Evolutionary conservation across 2,797 vertebrate genomes (phyloP), one percentile per base, ranked within the genome.

Genomic region (Cynopterus sphinx): DNA sequence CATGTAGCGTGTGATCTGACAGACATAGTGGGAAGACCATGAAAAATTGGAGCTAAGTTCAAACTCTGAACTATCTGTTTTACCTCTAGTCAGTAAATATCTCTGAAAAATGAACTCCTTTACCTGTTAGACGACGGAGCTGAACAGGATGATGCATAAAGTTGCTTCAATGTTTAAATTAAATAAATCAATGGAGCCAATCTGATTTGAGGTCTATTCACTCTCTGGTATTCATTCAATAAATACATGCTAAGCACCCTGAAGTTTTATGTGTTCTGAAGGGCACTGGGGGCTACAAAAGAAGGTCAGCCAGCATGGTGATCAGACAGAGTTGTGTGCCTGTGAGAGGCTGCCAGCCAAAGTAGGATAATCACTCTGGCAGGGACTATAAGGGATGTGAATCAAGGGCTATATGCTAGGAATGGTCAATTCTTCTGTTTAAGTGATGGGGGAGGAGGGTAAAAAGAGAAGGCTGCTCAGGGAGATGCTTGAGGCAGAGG

Each of bases 101-200:
- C 63, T 71, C 41, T 75, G 55, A 87, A 87, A 26, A 87, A 71
- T 71, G 24, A 70, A 49, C 46, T 61, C 22, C 39, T 61, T 63
- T 43, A 81, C 22, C 65, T 36, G 6, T 26, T 22, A 51, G 19
- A 55, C 0, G 2, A 63, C 53, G 33, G 16, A 31, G 39, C 16
- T 33, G 31, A 33, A 81, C 3, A 51, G 33, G 28, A 70, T 61
- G 55, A 51, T 31, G 8, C 17, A 43, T 12, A n/a, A 57, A 28
- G 28, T 51, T 41, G 33, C 53, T 41, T 41, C 41, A 33, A 22
- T 67, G 46, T 55, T 92, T 57, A 85, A 75, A 49, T 75, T 61
- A 87, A 49, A 79, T 28, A 43, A 46, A 92, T 31, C 11, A 33
- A 28, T 9, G 28, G 61, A 77, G 39, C 13, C 24, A 53, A 84